Conservation (phyloP, 2,888 invertebrate genomes). For the Rhodophaea formosa region DNA sequence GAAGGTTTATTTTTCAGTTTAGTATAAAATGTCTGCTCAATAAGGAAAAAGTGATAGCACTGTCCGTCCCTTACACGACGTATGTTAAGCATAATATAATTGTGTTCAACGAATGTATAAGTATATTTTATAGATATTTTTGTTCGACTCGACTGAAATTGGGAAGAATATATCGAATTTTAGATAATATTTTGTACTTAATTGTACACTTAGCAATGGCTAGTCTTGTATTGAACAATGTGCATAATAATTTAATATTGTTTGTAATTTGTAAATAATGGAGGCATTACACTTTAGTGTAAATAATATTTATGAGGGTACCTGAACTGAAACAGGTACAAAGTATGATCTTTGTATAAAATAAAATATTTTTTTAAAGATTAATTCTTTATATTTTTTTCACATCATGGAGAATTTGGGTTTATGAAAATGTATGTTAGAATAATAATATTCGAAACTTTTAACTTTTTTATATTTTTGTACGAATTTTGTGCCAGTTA, state of each 20-base stretch:
- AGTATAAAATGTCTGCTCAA: constrained; percentile 7
- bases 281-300: constrained; percentile 31
- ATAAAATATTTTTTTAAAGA: constrained; percentile 10
- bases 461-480: constrained; percentile 37
- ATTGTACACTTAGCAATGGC: constrained; percentile 68
- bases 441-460: not conserved
- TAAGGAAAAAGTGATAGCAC: constrained; percentile 20
- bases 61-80: constrained; percentile 39
- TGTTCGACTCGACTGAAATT: constrained; percentile 60
- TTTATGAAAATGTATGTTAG: not conserved
- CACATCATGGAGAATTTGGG: not conserved
- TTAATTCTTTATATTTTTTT: constrained; percentile 15
- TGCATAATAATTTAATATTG: constrained; percentile 55
- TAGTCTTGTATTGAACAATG: constrained; percentile 71
- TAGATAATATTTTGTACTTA: constrained; percentile 52
- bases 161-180: constrained; percentile 66
- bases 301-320: constrained; percentile 37
- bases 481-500: constrained; percentile 77
- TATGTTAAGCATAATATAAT: constrained; percentile 40
- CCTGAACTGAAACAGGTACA: constrained; percentile 52
- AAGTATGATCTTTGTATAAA: constrained; percentile 32
- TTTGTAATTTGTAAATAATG: constrained; percentile 32
- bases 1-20: not conserved
- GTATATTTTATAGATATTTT: constrained; percentile 40
- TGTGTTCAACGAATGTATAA: constrained; percentile 72